Evolutionary conservation across 2,113 vertebrate genomes (phyloP), one percentile per base, ranked within the genome.

Genomic region (Mormyrus iriodes): DNA sequence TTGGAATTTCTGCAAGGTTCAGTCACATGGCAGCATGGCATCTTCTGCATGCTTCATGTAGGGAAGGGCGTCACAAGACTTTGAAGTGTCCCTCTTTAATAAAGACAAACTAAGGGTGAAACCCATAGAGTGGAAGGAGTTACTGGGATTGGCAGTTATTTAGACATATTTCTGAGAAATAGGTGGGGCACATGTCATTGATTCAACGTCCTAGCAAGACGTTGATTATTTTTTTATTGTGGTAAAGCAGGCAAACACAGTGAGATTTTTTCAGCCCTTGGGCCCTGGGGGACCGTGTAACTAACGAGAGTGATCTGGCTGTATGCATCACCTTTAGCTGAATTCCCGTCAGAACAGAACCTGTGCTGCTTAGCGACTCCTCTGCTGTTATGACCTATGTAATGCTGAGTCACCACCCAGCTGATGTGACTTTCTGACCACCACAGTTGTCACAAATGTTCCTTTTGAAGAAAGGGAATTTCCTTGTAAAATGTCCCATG

Each of bases 281-380:
- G 86, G 15, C 76, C 79, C 39, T 3, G 19, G 31, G 35, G 39
- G 52, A n/a, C 76, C 61, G 46, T 35, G 51, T 48, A 17, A n/a
- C 24, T 55, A 48, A 84, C 42, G 87, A 69, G 42, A 2, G 65
- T 35, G 51, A 21, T 82, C 42, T 19, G 79, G 7, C 86, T 48
- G 27, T 7, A 4, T 15, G 10, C 10, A 4, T 4, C 49, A 21
- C 83, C 44, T 7, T 53, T 84, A 46, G 42, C 73, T 3, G 13
- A 24, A 24, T 52, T 89, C 48, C 88, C 88, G 35, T 89, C 49
- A 53, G 88, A 53, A 88, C 58, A 27, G 76, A 53, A 24, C 42
- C 0, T 0, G 53, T 8, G 58, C 83, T 39, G 52, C 65, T 79
- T 48, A 73, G 42, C 27, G 3, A n/a, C 17, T 21, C 69, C 31